Base-by-base conservation (phyloP, 2,888 invertebrate species). In the Synergus gifuensis region DNA sequence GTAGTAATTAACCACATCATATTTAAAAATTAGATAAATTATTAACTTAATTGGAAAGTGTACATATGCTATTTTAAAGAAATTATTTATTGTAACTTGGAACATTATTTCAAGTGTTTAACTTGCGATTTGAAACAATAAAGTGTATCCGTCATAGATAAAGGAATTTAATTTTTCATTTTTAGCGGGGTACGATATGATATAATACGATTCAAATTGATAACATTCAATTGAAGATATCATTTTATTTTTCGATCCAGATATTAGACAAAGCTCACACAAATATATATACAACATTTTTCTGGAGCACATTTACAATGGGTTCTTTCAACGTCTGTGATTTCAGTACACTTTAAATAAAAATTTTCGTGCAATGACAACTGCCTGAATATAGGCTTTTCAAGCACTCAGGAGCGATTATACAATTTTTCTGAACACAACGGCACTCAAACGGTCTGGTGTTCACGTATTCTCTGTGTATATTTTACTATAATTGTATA, bases 191-290 rank as follows among this genome's bases (percentile, higher is more conserved):
- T 36, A 36, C 5, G 36, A 36, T 36, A 36, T 36, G 36, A 4
- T 36, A 36, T 36, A 36, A 36, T 36, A 36, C 5, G 36, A 36
- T 36, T 36, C 44, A 44, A 49, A 12, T 4, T 12, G 16, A 12
- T 16, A 16, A 49, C 16, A 49, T n/a, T 7, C 54, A 69, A 22
- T 82, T 88, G 86, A 91, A 91, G 90, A 90, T 88, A 90, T 85
- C 84, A 87, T 90, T 91, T 90, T 89, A 90, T 89, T 87, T 86
- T 80, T 83, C 86, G 79, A 85, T 87, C 86, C 83, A 84, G 84
- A 87, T 87, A 88, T 88, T 85, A 86, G 85, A 85, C 85, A 90
- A 90, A 90, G 85, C 85, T 88, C 90, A 91, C 90, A 90, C 88
- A 85, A 90, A 88, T 90, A 91, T 90, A 88, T 85, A 86, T 83